These are phyloP conservation scores for Theristicus caerulescens DNA, from an alignment of 2,113 vertebrate genomes.

Conservation along the genomic window DNA sequence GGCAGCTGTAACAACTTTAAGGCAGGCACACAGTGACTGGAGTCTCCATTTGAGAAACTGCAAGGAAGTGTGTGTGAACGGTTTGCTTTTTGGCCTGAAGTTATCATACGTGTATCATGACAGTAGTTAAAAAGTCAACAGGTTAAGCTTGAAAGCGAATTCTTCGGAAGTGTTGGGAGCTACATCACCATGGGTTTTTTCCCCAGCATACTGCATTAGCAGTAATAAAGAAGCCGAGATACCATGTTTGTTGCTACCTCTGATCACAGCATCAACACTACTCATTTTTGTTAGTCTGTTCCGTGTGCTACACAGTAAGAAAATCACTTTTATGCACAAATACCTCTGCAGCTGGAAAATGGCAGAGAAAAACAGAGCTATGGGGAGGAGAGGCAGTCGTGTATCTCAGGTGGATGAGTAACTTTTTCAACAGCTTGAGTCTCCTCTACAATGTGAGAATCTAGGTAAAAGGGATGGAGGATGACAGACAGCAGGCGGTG, in stretches of 20 bases:
- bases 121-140: neutral
- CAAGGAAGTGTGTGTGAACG: neutral
- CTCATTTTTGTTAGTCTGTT: neutral
- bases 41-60: neutral
- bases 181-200: neutral
- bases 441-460: neutral
- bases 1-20: neutral
- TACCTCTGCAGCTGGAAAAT: neutral
- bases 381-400: neutral
- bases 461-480: neutral
- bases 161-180: neutral
- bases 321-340: neutral
- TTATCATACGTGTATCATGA: neutral
- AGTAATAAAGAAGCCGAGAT: neutral
- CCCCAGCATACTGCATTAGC: neutral
- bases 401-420: neutral
- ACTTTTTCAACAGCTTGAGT: neutral
- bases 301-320: neutral
- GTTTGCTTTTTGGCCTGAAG: neutral
- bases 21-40: neutral
- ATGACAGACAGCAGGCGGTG: neutral
- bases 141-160: neutral
- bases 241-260: neutral
- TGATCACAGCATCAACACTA: neutral
- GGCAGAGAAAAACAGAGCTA: neutral